These are phyloP conservation scores for Noctua janthina DNA, from an alignment of 2,888 invertebrate species.

Conservation along the genomic window DNA sequence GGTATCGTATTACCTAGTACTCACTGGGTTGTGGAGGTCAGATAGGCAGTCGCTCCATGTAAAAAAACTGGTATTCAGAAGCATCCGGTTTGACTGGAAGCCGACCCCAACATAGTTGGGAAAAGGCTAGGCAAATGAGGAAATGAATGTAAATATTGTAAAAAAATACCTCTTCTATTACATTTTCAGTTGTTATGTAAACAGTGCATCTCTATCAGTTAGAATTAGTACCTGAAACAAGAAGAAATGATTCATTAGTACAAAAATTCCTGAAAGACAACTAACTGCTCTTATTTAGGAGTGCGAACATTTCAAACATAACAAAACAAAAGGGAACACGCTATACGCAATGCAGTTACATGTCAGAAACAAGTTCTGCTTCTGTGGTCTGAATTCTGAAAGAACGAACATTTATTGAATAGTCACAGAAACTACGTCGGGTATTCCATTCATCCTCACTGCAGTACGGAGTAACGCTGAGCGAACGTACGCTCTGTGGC, in stretches of 20 bases:
- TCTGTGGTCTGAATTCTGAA: constrained; percentile 42
- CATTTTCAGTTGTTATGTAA: neutral
- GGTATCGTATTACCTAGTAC: no score
- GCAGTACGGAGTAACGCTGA: constrained; percentile 16
- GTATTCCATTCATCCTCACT: constrained; percentile 59
- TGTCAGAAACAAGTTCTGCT: constrained; percentile 31
- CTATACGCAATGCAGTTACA: constrained; percentile 48
- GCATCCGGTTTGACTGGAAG: no score
- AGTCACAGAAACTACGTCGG: constrained; percentile 60
- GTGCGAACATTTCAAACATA: neutral
- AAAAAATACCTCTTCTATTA: neutral
- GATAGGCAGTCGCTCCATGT: no score
- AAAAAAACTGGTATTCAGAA: no score
- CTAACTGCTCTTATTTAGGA: neutral
- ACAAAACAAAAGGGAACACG: constrained; percentile 14
- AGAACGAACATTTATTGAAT: constrained; percentile 70
- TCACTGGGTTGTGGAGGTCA: no score
- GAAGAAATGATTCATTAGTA: constrained; percentile 4
- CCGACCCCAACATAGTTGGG: no score
- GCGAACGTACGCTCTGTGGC: constrained; percentile 15
- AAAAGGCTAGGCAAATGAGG: no score
- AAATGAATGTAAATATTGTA: neutral
- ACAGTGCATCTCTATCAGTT: neutral
- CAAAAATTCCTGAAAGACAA: neutral
- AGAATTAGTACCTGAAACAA: constrained; percentile 57